These are phyloP conservation scores for Coregonus clupeaformis DNA, from an alignment of 2,113 vertebrate species.

Conservation along the genomic window DNA sequence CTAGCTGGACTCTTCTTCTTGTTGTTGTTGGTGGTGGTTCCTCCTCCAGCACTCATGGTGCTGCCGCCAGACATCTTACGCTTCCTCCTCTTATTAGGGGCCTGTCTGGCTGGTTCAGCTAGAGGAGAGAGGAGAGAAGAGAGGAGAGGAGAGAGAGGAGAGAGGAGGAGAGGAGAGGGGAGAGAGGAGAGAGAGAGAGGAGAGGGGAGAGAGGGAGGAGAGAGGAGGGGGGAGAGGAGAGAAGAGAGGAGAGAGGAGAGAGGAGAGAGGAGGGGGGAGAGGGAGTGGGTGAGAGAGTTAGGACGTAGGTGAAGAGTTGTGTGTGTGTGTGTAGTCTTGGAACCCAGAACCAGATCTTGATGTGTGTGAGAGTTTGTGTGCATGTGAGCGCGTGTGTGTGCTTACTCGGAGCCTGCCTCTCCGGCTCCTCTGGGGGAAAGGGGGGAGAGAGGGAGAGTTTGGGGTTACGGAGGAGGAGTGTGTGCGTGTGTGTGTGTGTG, in stretches of 20 bases:
- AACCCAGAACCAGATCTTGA: no score
- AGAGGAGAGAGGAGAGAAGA: slow-evolving; percentile 2
- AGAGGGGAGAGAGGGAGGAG: neutral
- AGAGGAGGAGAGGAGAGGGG: neutral
- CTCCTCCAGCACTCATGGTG: slow-evolving; percentile 91
- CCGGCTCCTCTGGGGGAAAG: no score
- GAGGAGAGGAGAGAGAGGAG: neutral
- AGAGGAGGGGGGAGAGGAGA: neutral
- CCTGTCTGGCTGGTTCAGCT: slow-evolving; percentile 95
- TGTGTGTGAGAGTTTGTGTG: slow-evolving; percentile 11
- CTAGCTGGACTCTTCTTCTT: slow-evolving; percentile 98
- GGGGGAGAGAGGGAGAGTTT: no score
- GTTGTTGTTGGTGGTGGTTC: slow-evolving; percentile 94
- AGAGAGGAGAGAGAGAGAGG: neutral
- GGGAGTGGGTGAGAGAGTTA: neutral
- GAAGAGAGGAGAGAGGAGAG: neutral
- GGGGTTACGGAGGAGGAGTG: neutral
- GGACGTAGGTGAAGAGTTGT: neutral
- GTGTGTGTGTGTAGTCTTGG: neutral
- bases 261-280: neutral
- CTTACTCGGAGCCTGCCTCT: no score
- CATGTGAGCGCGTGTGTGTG: neutral
- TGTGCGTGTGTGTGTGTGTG: neutral
- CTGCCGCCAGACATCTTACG: slow-evolving; percentile 98
- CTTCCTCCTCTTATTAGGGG: slow-evolving; percentile 96